These are phyloP conservation scores for Pomatorhinus ruficollis DNA, from an alignment of 2,113 vertebrate genomes.

Conservation along the genomic window DNA sequence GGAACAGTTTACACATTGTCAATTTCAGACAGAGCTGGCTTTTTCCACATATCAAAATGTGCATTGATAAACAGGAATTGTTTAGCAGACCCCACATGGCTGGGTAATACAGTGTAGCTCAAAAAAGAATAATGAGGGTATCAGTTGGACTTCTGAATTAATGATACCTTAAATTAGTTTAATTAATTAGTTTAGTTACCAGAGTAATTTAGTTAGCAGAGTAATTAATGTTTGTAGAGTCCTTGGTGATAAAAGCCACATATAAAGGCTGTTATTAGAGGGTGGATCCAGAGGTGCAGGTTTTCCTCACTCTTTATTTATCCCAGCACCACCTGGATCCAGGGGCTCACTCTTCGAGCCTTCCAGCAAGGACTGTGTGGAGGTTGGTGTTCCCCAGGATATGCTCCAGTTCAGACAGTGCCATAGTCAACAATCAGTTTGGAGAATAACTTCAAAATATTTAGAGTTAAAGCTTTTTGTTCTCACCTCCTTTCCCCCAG, in stretches of 20 bases:
- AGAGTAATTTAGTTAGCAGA: slow-evolving; percentile 69
- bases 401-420: neutral
- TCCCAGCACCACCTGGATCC: neutral
- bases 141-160: slow-evolving; percentile 70
- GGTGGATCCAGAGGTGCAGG: neutral
- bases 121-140: slow-evolving; percentile 61
- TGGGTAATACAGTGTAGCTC: slow-evolving; percentile 28
- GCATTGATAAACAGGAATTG: slow-evolving; percentile 61
- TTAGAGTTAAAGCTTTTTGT: neutral
- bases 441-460: neutral
- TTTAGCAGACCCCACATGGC: slow-evolving; percentile 46
- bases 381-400: neutral
- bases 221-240: slow-evolving; percentile 69
- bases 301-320: neutral
- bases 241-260: slow-evolving; percentile 43
- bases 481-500: neutral
- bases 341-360: neutral
- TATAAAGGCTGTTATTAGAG: slow-evolving; percentile 1
- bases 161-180: slow-evolving; percentile 75
- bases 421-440: neutral
- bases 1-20: slow-evolving; percentile 72
- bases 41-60: slow-evolving; percentile 41
- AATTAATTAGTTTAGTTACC: slow-evolving; percentile 75
- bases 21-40: slow-evolving; percentile 58
- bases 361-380: neutral